Evolutionary conservation across 2,888 invertebrate genomes (phyloP).

Genomic region (Iselma pallidipennis): DNA sequence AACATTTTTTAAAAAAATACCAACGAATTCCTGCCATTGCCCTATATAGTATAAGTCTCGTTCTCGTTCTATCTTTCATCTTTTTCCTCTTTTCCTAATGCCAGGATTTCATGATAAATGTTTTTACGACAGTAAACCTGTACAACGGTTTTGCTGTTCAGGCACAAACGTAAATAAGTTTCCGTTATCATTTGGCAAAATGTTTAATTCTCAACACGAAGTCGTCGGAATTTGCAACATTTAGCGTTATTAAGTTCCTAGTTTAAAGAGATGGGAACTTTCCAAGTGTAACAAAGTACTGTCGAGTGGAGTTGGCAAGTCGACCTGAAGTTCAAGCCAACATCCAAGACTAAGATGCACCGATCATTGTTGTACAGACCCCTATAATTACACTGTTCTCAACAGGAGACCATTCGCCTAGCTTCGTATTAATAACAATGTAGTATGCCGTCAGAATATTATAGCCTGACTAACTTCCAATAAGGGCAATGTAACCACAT

Average conservation of each 20-base stretch:
- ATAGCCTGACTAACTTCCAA: not conserved
- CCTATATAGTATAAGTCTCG: too few species aligned
- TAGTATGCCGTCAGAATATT: not conserved
- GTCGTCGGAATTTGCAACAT: slow-evolving; percentile 30
- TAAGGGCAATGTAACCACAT: not conserved
- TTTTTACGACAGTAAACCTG: slow-evolving; percentile 14
- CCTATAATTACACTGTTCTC: not conserved
- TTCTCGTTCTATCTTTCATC: too few species aligned
- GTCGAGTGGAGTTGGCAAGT: slow-evolving; percentile 28
- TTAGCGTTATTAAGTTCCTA: slow-evolving; percentile 31
- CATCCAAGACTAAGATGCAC: not conserved
- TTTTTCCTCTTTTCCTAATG: too few species aligned
- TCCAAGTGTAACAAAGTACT: slow-evolving; percentile 31
- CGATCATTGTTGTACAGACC: not conserved
- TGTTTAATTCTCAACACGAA: slow-evolving; percentile 31
- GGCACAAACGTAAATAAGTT: slow-evolving; percentile 16
- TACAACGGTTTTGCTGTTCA: not conserved
- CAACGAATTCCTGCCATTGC: not conserved
- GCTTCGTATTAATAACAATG: not conserved
- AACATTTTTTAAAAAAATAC: not conserved
- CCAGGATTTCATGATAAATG: slow-evolving; percentile 11
- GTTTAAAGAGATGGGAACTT: slow-evolving; percentile 29
- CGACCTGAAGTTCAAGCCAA: slow-evolving; percentile 1
- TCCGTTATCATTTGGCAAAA: slow-evolving; percentile 24
- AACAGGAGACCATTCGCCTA: not conserved